A percentile compares a stretch with the other conserved stretches of the same genome.
Conservation (phyloP, 2,113 vertebrate species). For the Nettapus auritus region DNA sequence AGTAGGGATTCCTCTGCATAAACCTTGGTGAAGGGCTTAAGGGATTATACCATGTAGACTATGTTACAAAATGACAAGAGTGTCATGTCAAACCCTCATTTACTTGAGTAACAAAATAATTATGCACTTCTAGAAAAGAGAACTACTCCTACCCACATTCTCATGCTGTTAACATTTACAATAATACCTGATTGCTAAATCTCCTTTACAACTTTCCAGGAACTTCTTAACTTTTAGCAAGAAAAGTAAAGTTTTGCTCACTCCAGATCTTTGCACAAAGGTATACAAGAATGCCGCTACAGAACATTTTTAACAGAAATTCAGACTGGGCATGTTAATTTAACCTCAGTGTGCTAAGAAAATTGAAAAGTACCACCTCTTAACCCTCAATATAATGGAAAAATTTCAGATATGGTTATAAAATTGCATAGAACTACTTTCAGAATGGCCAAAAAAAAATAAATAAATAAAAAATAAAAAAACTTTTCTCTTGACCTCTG, state of each 20-base stretch:
- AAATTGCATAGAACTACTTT: background rate
- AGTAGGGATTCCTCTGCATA: background rate
- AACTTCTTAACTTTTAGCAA: background rate
- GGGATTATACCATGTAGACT: background rate
- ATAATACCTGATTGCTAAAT: background rate
- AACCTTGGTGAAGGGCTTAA: background rate
- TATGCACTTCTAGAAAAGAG: background rate
- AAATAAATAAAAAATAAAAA: background rate
- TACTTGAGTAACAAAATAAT: background rate
- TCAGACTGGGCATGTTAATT: background rate
- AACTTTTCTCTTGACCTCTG: background rate
- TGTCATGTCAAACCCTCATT: rapidly evolving
- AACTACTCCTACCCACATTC: background rate
- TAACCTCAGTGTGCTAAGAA: background rate
- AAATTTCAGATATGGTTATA: background rate
- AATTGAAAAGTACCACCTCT: background rate
- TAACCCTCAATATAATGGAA: rapidly evolving
- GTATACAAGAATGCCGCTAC: background rate
- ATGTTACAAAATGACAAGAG: background rate
- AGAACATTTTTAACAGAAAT: background rate
- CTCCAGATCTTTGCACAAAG: background rate
- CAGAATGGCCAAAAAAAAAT: background rate
- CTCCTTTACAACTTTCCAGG: background rate
- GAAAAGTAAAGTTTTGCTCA: background rate
- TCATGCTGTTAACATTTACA: background rate